phyloP scores from a whole-genome alignment of 1,140 invertebrate genomes.

The Monomorium pharaonis region DNA sequence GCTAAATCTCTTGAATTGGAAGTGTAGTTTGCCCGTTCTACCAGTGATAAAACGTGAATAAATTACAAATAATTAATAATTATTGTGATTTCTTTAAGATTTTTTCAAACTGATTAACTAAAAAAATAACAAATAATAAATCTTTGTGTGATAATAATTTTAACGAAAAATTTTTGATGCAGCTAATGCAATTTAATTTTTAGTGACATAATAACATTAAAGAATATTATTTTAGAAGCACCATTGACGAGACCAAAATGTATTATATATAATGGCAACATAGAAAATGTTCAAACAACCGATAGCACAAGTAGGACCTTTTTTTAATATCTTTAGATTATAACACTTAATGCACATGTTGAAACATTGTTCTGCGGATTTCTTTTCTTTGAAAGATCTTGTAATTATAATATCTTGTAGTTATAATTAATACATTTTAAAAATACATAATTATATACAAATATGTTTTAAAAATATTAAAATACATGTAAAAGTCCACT shows the following conservation, averaged over 20 bases:
- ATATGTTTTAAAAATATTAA: too few relatives aligned
- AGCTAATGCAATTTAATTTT: neutral
- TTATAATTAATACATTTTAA: too few relatives aligned
- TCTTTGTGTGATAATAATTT: neutral
- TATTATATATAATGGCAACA: constrained; percentile 25
- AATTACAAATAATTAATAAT: neutral
- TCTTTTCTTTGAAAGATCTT: too few relatives aligned
- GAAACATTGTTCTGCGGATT: too few relatives aligned
- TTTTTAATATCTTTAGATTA: neutral
- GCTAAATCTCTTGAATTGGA: constrained; percentile 72
- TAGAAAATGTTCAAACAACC: constrained; percentile 28
- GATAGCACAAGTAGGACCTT: constrained; percentile 21
- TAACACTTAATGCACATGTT: neutral
- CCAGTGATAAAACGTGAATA: constrained; percentile 59
- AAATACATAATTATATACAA: too few relatives aligned
- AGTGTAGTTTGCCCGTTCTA: constrained; percentile 63
- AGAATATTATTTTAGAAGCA: constrained; percentile 34
- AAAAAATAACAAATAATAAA: neutral
- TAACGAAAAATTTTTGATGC: neutral
- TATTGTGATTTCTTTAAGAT: neutral
- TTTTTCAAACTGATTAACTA: neutral
- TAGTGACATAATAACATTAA: neutral
- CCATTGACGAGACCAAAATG: constrained; percentile 32
- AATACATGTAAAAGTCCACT: too few relatives aligned
- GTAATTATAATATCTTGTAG: too few relatives aligned